phyloP scores from a whole-genome alignment of 2,113 vertebrate genomes.

The human region DNA sequence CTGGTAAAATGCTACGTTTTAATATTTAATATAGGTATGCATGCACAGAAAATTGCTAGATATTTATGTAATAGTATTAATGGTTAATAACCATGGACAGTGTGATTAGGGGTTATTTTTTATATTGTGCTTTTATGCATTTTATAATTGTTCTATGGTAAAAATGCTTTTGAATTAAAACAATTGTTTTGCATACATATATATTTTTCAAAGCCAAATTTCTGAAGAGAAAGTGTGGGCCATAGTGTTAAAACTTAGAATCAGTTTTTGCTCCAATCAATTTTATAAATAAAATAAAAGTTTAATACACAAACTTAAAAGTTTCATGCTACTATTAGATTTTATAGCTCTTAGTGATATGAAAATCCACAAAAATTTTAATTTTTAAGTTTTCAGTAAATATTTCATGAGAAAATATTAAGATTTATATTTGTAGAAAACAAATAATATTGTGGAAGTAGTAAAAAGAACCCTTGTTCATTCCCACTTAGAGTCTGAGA shows the following conservation, averaged over 20 bases:
- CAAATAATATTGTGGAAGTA: not conserved
- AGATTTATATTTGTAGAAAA: not conserved
- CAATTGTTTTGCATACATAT: not conserved
- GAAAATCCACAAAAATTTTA: not conserved
- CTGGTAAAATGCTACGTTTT: not conserved
- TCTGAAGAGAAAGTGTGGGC: not conserved
- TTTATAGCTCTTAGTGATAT: not conserved
- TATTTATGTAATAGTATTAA: not conserved
- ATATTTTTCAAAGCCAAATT: not conserved
- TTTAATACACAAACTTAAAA: not conserved
- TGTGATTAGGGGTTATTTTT: not conserved
- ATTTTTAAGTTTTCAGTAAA: not conserved
- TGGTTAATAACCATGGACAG: not conserved
- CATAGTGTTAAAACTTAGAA: not conserved
- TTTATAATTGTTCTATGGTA: not conserved
- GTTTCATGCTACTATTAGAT: not conserved
- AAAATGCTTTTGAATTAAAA: not conserved
- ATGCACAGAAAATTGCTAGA: not conserved
- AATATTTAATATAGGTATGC: not conserved
- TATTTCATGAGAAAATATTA: not conserved
- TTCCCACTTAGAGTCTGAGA: not conserved
- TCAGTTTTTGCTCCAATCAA: not conserved
- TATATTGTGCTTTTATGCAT: not conserved
- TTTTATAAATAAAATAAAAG: not conserved
- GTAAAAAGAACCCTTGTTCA: not conserved